phyloP scores from a whole-genome alignment of 2,797 vertebrate genomes.

The Smutsia temminckii region DNA sequence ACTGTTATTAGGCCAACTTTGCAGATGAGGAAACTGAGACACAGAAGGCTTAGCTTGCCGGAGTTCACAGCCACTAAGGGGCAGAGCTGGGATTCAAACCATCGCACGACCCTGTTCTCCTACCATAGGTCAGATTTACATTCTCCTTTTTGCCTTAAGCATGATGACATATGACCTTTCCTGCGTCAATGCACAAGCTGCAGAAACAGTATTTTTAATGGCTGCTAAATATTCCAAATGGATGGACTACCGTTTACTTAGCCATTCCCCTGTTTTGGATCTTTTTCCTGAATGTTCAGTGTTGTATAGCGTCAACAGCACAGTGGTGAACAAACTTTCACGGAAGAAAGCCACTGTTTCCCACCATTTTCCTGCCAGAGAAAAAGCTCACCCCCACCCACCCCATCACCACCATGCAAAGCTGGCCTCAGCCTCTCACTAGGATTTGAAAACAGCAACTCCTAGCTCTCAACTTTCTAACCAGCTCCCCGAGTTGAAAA shows the following conservation, averaged over 20 bases:
- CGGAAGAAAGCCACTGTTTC: not conserved
- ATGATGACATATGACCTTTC: not conserved
- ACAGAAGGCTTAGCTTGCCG: not conserved
- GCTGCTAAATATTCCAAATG: not conserved
- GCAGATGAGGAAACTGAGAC: not conserved
- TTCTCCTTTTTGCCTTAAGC: not conserved
- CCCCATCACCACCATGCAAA: not conserved
- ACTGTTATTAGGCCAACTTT: not conserved
- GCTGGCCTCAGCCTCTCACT: not conserved
- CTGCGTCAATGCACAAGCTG: not conserved
- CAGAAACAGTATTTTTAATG: not conserved
- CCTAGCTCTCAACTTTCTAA: not conserved
- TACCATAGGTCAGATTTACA: fast-evolving
- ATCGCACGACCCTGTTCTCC: not conserved
- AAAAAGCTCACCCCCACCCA: not conserved
- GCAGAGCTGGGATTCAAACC: not conserved
- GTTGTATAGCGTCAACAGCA: not conserved
- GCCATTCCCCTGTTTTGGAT: not conserved
- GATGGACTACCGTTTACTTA: not conserved
- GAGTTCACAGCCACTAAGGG: not conserved
- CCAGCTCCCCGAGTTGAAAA: not conserved
- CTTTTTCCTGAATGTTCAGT: not conserved
- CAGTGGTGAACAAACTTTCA: not conserved
- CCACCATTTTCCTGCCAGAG: not conserved
- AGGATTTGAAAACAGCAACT: not conserved